These are phyloP conservation scores for Sphyrna mokarran DNA, from an alignment of 2,113 vertebrate genomes.

Conservation along the genomic window DNA sequence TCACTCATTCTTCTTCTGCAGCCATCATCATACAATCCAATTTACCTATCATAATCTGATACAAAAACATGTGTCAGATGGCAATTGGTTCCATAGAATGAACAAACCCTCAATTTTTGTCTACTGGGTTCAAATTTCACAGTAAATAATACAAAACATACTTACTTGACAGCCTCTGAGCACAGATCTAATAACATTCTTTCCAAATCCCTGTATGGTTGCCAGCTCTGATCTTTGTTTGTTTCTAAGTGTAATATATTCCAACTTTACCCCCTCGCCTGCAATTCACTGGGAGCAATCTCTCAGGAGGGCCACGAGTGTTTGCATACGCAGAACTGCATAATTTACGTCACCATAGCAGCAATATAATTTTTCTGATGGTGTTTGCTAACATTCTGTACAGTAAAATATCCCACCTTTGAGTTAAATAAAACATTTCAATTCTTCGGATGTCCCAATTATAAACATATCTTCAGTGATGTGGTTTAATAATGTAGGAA, in stretches of 20 bases:
- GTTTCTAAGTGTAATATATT: not conserved
- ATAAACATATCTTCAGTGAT: not conserved
- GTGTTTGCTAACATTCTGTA: not conserved
- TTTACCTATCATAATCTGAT: not conserved
- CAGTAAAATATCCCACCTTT: not conserved
- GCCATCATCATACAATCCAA: not conserved
- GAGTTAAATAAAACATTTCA: not conserved
- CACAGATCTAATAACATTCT: not conserved
- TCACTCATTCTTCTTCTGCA: not conserved
- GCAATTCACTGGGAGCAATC: not conserved
- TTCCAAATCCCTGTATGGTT: not conserved
- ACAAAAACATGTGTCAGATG: not conserved
- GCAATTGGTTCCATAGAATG: not conserved
- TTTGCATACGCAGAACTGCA: not conserved
- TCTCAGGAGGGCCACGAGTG: not conserved
- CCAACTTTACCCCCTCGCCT: not conserved
- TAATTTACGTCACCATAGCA: not conserved
- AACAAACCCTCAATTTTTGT: slow-evolving; percentile 21
- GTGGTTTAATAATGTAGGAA: not conserved
- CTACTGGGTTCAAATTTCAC: slow-evolving; percentile 12
- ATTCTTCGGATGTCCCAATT: not conserved
- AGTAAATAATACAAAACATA: not conserved
- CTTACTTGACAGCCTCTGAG: not conserved
- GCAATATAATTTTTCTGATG: not conserved
- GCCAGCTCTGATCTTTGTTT: slow-evolving; percentile 18